Percentiles rank a stretch among this genome's conserved stretches.
Conservation (phyloP, 2,113 vertebrate genomes). For the cat (Felis catus) region DNA sequence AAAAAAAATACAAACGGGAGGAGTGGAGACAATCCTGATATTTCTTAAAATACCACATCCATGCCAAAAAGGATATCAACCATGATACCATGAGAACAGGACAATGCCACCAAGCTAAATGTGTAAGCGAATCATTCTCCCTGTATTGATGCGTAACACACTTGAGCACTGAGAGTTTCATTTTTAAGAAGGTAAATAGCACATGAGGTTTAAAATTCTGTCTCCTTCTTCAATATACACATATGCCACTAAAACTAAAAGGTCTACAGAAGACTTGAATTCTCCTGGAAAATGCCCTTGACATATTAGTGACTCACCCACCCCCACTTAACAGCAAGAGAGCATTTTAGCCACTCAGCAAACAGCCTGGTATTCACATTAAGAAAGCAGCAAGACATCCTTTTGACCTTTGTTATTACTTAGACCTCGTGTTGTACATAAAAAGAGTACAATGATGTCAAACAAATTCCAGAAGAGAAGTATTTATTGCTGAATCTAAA, state of each 20-base stretch:
- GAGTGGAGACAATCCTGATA: accelerated
- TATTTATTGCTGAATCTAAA: slow-evolving; percentile 71
- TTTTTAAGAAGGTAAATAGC: background rate
- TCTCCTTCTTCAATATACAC: background rate
- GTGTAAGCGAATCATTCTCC: background rate
- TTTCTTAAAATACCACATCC: background rate
- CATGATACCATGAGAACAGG: too few relatives aligned
- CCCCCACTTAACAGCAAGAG: background rate
- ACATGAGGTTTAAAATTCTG: background rate
- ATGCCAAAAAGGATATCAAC: background rate
- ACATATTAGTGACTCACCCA: background rate
- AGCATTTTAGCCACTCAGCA: background rate
- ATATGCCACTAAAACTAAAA: background rate
- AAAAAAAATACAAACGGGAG: background rate
- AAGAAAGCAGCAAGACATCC: slow-evolving; percentile 17
- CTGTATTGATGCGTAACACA: accelerated
- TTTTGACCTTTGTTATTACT: slow-evolving; percentile 63
- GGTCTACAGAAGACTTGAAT: background rate
- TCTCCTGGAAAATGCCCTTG: slow-evolving; percentile 42
- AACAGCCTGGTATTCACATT: background rate
- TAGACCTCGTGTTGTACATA: background rate
- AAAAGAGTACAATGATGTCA: slow-evolving; percentile 28
- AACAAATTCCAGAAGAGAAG: slow-evolving; percentile 19
- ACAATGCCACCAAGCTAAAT: too few relatives aligned
- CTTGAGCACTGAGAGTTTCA: background rate